Percentiles rank a stretch among this genome's conserved stretches.
Conservation (phyloP, 2,113 vertebrate species). For the Pongo abelii region DNA sequence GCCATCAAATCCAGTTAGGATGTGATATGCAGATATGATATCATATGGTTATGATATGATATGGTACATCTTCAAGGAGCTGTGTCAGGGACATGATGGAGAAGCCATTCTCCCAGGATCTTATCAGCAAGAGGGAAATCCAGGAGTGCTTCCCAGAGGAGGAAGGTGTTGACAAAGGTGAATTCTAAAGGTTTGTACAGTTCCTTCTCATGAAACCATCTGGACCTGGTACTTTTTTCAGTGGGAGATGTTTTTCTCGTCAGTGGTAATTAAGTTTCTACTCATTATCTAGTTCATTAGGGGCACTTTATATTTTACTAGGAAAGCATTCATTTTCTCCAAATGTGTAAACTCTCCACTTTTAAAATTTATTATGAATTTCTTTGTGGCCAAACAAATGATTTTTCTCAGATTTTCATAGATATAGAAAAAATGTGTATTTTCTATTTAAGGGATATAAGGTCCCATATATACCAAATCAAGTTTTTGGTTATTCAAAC, state of each 20-base stretch:
- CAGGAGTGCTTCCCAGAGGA: background rate
- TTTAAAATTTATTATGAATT: background rate
- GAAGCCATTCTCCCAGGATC: background rate
- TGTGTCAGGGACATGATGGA: accelerated
- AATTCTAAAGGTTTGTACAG: background rate
- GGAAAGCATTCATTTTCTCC: background rate
- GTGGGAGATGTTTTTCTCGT: background rate
- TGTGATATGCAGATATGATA: background rate
- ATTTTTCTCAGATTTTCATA: background rate
- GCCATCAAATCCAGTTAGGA: background rate
- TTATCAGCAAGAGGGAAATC: background rate
- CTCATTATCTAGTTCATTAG: background rate
- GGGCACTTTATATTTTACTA: background rate
- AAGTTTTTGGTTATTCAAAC: background rate
- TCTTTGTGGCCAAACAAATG: background rate
- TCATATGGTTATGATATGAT: background rate
- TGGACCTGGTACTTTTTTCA: background rate
- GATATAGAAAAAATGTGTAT: background rate
- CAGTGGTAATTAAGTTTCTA: background rate
- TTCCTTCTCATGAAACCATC: background rate
- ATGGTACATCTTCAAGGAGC: too few species aligned
- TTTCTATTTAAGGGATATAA: background rate
- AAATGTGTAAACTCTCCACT: background rate
- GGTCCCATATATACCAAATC: background rate
- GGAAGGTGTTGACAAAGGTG: background rate